Evolutionary conservation across 1,140 invertebrate species (phyloP).

Genomic region (Papilio polyxenes): DNA sequence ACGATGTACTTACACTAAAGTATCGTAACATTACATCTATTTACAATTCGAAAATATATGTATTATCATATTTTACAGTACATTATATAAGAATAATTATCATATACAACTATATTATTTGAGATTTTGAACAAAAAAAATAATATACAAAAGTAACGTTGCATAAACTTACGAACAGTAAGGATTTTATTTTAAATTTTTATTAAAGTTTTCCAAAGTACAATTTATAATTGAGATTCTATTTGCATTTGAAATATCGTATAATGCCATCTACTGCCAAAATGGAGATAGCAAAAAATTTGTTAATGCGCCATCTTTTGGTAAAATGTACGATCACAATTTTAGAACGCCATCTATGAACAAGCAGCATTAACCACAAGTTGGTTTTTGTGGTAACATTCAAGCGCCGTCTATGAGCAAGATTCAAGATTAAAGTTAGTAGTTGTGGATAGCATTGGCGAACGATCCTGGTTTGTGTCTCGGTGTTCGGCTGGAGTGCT

Average conservation of each 20-base stretch:
- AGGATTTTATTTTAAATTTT: background rate
- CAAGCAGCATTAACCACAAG: background rate
- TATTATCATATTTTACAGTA: conserved; percentile 35
- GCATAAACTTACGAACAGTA: background rate
- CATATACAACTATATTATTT: conserved; percentile 6
- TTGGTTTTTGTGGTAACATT: background rate
- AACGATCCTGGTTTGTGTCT: conserved; percentile 75
- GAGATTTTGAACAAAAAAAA: conserved; percentile 5
- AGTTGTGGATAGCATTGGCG: conserved; percentile 83
- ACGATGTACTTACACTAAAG: conserved; percentile 24
- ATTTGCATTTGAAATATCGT: background rate
- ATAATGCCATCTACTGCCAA: background rate
- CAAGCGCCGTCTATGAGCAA: conserved; percentile 50
- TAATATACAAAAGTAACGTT: conserved; percentile 7
- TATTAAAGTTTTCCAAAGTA: background rate
- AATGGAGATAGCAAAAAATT: background rate
- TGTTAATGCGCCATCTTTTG: no score
- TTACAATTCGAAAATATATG: conserved; percentile 41
- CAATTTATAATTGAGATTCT: background rate
- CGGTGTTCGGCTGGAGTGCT: conserved; percentile 86
- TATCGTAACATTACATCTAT: conserved; percentile 41
- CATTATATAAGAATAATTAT: conserved; percentile 10
- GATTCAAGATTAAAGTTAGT: conserved; percentile 78
- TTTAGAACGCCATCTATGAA: background rate
- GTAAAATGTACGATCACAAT: background rate